These are phyloP conservation scores for Trichogramma dendrolimi DNA, from an alignment of 2,888 invertebrate species.

Conservation along the genomic window DNA sequence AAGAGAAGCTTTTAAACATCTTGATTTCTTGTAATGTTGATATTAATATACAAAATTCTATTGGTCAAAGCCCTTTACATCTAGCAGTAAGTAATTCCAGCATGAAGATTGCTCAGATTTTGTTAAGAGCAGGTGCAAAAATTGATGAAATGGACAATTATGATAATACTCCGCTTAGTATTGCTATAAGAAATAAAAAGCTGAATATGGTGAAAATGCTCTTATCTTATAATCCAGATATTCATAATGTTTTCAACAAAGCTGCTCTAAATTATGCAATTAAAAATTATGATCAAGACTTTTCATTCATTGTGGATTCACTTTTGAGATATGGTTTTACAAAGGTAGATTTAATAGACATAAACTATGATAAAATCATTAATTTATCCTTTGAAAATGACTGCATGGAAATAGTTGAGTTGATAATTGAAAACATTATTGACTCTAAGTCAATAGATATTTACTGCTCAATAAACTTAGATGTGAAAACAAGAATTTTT, in stretches of 20 bases:
- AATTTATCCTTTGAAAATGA: constrained; percentile 10
- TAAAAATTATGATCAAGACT: constrained; percentile 1
- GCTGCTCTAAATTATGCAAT: constrained; percentile 11
- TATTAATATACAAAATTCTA: constrained; percentile 12
- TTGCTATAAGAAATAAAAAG: constrained; percentile 8
- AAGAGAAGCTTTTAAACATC: constrained; percentile 7
- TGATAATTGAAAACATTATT: constrained; percentile 3
- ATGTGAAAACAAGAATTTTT: too few relatives aligned
- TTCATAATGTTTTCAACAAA: constrained; percentile 4
- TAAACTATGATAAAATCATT: neutral
- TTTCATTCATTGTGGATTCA: neutral
- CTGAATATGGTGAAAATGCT: constrained; percentile 7
- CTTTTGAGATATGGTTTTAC: neutral
- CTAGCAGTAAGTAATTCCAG: constrained; percentile 11
- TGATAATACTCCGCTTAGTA: constrained; percentile 12
- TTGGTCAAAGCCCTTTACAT: constrained; percentile 10
- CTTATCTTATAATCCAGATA: constrained; percentile 9
- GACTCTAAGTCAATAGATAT: constrained; percentile 3
- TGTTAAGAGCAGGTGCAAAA: constrained; percentile 3
- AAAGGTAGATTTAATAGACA: too few relatives aligned
- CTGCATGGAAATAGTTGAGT: constrained; percentile 3
- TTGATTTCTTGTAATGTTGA: constrained; percentile 12
- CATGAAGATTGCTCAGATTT: constrained; percentile 6
- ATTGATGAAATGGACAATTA: constrained; percentile 9
- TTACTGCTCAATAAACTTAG: too few relatives aligned